phyloP scores from a whole-genome alignment of 2,888 invertebrate species.

The Scrobipalpa costella region DNA sequence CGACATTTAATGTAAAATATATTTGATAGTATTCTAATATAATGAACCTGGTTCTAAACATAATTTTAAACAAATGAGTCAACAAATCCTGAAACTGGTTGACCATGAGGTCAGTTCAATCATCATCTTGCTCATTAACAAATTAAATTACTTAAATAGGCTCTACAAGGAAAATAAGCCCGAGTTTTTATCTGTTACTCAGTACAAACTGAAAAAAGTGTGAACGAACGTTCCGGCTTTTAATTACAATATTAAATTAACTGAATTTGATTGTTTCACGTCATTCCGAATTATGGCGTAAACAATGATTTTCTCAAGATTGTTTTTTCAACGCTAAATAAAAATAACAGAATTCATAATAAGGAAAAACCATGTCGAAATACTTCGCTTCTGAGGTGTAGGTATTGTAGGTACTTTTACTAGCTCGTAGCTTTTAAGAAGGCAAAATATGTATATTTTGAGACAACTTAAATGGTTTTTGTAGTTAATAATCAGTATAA shows the following conservation, averaged over 20 bases:
- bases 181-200: too few relatives aligned
- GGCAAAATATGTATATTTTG: background rate
- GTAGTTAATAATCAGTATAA: too few relatives aligned
- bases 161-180: too few relatives aligned
- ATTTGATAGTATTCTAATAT: too few relatives aligned
- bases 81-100: constrained; percentile 4
- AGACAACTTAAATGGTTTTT: too few relatives aligned
- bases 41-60: too few relatives aligned
- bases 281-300: constrained; percentile 35
- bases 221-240: constrained; percentile 32
- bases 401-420: too few relatives aligned
- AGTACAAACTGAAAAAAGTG: constrained; percentile 30
- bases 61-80: background rate
- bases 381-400: too few relatives aligned
- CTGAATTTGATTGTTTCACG: constrained; percentile 15
- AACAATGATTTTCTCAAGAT: constrained; percentile 17
- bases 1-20: too few relatives aligned
- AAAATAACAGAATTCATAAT: constrained; percentile 11
- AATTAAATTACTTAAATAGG: background rate
- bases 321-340: constrained; percentile 14
- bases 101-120: background rate
- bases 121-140: background rate
- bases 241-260: constrained; percentile 31
- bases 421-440: too few relatives aligned
- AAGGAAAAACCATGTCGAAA: background rate